These are phyloP conservation scores for Ceyx margarethae DNA, from an alignment of 2,113 vertebrate genomes.

Conservation along the genomic window DNA sequence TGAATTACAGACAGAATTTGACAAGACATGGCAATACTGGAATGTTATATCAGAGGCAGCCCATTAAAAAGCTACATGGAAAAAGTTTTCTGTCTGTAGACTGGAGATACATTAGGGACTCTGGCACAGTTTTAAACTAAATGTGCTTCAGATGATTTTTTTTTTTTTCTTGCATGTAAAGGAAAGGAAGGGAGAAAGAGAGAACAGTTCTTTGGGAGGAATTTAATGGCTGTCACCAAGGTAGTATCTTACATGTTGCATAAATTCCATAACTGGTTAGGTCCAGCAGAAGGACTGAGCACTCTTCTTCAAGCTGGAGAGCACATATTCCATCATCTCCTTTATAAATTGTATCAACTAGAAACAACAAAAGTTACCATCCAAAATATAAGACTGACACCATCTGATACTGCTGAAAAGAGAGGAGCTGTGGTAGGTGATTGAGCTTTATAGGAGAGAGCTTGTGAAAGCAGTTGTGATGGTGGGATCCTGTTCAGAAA, in stretches of 20 bases:
- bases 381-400: neutral
- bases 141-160: neutral
- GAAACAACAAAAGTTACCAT: neutral
- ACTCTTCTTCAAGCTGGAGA: neutral
- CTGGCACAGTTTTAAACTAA: neutral
- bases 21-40: neutral
- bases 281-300: neutral
- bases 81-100: neutral
- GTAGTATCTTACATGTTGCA: neutral
- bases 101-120: neutral
- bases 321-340: neutral
- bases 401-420: neutral
- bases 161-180: neutral
- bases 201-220: neutral
- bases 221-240: neutral
- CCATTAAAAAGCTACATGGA: fast-evolving
- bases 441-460: neutral
- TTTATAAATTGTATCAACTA: neutral
- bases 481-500: neutral
- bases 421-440: neutral
- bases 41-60: neutral
- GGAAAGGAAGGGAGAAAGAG: neutral
- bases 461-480: neutral
- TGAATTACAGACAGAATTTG: neutral
- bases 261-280: neutral